These are phyloP conservation scores for Bubo blakistoni DNA, from an alignment of 2,113 vertebrate species.

Conservation along the genomic window DNA sequence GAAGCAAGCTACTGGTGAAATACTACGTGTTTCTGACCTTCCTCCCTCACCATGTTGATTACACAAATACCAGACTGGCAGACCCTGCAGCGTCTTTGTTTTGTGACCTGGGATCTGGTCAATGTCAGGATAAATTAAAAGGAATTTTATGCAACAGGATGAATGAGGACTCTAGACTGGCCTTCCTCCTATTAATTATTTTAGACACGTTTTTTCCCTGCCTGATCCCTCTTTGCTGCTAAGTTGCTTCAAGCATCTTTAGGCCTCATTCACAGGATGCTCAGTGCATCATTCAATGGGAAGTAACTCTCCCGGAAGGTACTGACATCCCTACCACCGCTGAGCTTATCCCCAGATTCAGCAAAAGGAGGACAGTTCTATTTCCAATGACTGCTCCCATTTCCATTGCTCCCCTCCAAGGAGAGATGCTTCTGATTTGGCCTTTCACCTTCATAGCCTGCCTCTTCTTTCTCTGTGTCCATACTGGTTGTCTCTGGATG, in stretches of 20 bases:
- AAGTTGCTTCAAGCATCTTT: background rate
- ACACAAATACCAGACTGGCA: background rate
- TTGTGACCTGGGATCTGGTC: background rate
- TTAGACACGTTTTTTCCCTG: background rate
- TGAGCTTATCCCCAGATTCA: background rate
- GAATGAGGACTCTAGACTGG: background rate
- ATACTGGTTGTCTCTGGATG: background rate
- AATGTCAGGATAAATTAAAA: background rate
- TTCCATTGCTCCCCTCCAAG: background rate
- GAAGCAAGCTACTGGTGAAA: background rate
- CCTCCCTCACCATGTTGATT: background rate
- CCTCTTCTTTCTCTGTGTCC: background rate
- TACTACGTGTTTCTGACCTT: background rate
- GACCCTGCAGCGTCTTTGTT: background rate
- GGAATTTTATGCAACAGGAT: background rate
- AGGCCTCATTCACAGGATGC: background rate
- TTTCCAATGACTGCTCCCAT: background rate
- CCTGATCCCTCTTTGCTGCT: background rate
- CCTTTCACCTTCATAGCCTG: background rate
- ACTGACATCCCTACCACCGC: background rate
- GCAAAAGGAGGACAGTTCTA: background rate
- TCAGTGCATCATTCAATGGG: background rate
- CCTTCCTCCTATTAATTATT: background rate
- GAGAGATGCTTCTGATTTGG: background rate
- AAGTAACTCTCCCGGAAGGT: background rate